Conservation (phyloP, 2,888 invertebrate genomes). For the Quadroppia sp. region DNA sequence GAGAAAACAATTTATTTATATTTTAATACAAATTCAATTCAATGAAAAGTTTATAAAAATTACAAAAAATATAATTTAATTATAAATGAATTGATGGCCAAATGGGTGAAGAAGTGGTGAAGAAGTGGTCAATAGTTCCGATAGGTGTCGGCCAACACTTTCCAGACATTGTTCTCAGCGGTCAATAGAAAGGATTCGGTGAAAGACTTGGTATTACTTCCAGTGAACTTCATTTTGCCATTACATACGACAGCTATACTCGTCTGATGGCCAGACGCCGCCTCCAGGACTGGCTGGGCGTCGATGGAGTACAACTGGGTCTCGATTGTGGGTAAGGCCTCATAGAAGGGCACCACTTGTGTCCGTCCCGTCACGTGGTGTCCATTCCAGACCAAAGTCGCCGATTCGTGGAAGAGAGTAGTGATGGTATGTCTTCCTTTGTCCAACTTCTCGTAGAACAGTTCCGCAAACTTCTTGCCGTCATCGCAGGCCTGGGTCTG, state of each 20-base stretch:
- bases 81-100: background rate
- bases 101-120: background rate
- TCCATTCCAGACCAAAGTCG: constrained; percentile 87
- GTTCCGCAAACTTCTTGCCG: constrained; percentile 80
- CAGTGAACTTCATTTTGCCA: constrained; percentile 72
- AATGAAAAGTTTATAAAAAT: too few relatives aligned
- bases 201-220: constrained; percentile 53
- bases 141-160: constrained; percentile 71
- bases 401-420: constrained; percentile 75
- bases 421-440: constrained; percentile 71
- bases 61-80: too few relatives aligned
- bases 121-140: constrained; percentile 39
- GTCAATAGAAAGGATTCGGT: constrained; percentile 47
- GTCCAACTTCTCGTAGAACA: constrained; percentile 84
- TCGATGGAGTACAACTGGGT: constrained; percentile 74
- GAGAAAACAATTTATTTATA: too few relatives aligned
- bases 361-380: constrained; percentile 75
- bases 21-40: too few relatives aligned
- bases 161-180: constrained; percentile 70
- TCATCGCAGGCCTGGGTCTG: constrained; percentile 75
- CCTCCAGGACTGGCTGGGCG: constrained; percentile 74
- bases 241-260: constrained; percentile 72
- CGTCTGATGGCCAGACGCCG: constrained; percentile 64
- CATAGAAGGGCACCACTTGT: constrained; percentile 76
- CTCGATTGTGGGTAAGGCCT: constrained; percentile 73